Percentiles rank a stretch among this genome's conserved stretches.
Evolutionary conservation across 2,888 invertebrate genomes (phyloP).

Genomic region (Lochmaea capreae): DNA sequence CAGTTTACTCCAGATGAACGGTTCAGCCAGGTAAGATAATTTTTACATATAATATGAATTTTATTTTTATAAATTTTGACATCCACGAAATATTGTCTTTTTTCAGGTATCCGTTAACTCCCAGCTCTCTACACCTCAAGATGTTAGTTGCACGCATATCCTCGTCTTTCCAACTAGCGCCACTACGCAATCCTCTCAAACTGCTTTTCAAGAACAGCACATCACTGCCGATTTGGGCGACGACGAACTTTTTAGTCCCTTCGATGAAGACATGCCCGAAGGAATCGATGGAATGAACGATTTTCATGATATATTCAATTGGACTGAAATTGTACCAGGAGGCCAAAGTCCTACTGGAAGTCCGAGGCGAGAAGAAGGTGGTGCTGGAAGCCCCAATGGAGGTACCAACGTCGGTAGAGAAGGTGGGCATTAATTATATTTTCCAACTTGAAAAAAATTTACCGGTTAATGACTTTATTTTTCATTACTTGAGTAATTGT

Average conservation of each 20-base stretch:
- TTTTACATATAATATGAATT: background rate
- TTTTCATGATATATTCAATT: constrained; percentile 81
- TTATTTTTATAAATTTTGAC: background rate
- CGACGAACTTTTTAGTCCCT: constrained; percentile 72
- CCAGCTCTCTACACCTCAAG: constrained; percentile 93
- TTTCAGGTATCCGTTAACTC: constrained; percentile 81
- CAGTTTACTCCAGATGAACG: constrained; percentile 96
- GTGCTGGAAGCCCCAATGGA: constrained; percentile 68
- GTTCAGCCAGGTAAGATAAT: constrained; percentile 69
- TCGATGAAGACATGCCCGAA: constrained; percentile 66
- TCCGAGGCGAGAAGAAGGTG: constrained; percentile 50
- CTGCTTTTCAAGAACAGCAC: constrained; percentile 75
- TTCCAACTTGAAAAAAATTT: background rate
- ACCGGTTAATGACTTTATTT: no score
- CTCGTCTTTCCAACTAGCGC: constrained; percentile 98
- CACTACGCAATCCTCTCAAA: constrained; percentile 86
- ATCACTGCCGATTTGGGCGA: constrained; percentile 77
- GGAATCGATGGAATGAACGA: constrained; percentile 77
- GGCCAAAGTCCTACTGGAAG: constrained; percentile 69
- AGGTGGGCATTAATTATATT: constrained; percentile 45
- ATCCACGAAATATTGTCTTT: background rate
- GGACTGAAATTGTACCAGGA: constrained; percentile 71
- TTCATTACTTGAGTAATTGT: background rate
- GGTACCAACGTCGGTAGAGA: constrained; percentile 61
- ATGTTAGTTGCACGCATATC: constrained; percentile 97